These are phyloP conservation scores for Sciaenops ocellatus DNA, from an alignment of 2,797 vertebrate species.

Conservation along the genomic window DNA sequence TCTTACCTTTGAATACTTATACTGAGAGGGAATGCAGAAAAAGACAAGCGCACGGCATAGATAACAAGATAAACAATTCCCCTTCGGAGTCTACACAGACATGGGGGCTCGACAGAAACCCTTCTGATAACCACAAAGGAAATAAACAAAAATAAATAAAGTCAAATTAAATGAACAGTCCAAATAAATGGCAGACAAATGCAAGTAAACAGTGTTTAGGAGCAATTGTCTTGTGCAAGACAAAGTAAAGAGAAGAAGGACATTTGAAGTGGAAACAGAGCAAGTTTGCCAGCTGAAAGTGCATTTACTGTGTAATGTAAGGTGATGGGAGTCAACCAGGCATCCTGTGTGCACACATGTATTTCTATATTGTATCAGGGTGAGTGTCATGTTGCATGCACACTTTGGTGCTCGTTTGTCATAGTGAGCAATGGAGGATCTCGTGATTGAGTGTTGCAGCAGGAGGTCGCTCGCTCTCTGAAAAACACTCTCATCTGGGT, in stretches of 20 bases:
- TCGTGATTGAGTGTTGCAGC: conserved; percentile 39
- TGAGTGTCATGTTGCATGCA: conserved; percentile 20
- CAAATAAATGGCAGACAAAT: conserved; percentile 67
- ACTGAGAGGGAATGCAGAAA: conserved; percentile 79
- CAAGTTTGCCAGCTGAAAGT: conserved; percentile 81
- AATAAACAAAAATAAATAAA: conserved; percentile 53
- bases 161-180: conserved; percentile 45
- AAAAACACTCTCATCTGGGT: conserved; percentile 45
- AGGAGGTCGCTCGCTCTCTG: conserved; percentile 65
- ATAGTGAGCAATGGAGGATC: conserved; percentile 23
- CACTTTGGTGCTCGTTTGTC: not conserved
- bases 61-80: conserved; percentile 68
- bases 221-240: conserved; percentile 75
- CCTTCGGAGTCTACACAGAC: conserved; percentile 55
- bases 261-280: conserved; percentile 60
- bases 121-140: conserved; percentile 57
- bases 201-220: conserved; percentile 67
- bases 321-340: conserved; percentile 64
- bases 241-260: conserved; percentile 62
- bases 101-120: conserved; percentile 45
- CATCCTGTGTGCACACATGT: conserved; percentile 9
- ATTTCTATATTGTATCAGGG: not conserved
- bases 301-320: conserved; percentile 83
- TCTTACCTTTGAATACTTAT: conserved; percentile 77
- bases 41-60: conserved; percentile 62